Conservation (phyloP, 2,888 invertebrate species). For the Tribolium freemani region DNA sequence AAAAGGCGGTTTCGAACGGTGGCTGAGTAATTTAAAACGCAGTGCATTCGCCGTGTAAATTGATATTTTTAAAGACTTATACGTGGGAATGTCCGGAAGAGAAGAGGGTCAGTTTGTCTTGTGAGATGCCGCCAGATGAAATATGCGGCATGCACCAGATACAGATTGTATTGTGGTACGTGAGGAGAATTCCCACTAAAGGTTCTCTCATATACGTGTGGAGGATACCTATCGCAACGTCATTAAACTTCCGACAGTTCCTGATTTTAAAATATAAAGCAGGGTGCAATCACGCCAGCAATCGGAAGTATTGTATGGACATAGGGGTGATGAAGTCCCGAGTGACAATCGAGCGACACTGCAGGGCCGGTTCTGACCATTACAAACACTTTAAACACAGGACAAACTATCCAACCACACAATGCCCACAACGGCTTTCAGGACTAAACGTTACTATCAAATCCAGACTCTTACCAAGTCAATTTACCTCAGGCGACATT, state of each 20-base stretch:
- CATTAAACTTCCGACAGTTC: conserved; percentile 40
- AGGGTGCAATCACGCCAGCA: conserved; percentile 2
- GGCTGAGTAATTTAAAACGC: conserved; percentile 28
- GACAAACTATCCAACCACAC: conserved; percentile 19
- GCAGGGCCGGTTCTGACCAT: neutral
- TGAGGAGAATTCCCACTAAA: conserved; percentile 37
- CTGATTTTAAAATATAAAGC: conserved; percentile 40
- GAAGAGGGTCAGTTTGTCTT: conserved; percentile 46
- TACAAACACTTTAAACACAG: conserved; percentile 7
- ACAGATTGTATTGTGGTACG: conserved; percentile 47
- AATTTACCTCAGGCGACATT: conserved; percentile 15
- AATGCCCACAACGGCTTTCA: neutral
- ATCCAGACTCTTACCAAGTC: conserved; percentile 29
- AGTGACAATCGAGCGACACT: neutral
- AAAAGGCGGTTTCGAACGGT: conserved; percentile 21
- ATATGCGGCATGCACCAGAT: conserved; percentile 47
- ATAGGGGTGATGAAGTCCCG: neutral
- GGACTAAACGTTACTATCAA: conserved; percentile 23
- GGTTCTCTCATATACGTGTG: conserved; percentile 37
- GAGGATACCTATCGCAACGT: conserved; percentile 43
- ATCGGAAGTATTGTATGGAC: conserved; percentile 22
- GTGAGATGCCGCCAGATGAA: conserved; percentile 45
- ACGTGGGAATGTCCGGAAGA: conserved; percentile 11
- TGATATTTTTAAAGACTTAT: conserved; percentile 39
- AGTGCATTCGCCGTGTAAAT: conserved; percentile 37